These are phyloP conservation scores for Amphiprion clarkii DNA, from an alignment of 2,797 vertebrate genomes.

Conservation along the genomic window DNA sequence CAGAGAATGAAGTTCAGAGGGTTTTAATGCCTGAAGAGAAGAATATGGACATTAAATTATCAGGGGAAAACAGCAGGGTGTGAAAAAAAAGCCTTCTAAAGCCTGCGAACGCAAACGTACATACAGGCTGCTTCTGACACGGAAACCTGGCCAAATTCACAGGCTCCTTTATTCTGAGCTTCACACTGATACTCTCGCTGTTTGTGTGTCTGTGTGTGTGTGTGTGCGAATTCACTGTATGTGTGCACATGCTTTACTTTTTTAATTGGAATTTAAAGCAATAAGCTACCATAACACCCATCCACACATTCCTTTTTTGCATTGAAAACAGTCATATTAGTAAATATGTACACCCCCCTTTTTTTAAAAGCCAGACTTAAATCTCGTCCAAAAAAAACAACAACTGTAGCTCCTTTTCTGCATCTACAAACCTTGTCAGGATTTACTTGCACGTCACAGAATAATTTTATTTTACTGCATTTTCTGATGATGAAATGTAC, in stretches of 20 bases:
- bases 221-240: conserved; percentile 26
- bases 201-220: conserved; percentile 48
- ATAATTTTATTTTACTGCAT: conserved; percentile 14
- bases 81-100: conserved; percentile 81
- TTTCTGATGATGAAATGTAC: conserved; percentile 15
- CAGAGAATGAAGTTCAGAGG: conserved; percentile 83
- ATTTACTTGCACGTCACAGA: conserved; percentile 23
- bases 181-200: conserved; percentile 76
- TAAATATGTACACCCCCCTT: conserved; percentile 38
- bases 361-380: conserved; percentile 39
- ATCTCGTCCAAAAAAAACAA: conserved; percentile 52
- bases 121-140: conserved; percentile 82
- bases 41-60: conserved; percentile 86
- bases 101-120: conserved; percentile 67
- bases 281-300: conserved; percentile 62
- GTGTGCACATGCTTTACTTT: conserved; percentile 57
- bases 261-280: conserved; percentile 78
- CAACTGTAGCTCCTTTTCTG: conserved; percentile 26
- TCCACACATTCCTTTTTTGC: conserved; percentile 46
- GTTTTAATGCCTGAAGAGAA: conserved; percentile 85
- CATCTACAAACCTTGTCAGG: conserved; percentile 30
- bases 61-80: conserved; percentile 86
- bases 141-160: conserved; percentile 85
- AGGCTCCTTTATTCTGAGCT: conserved; percentile 80
- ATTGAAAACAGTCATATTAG: conserved; percentile 58